A percentile compares a stretch with the other conserved stretches of the same genome.
These are phyloP conservation scores for Taphrorychus bicolor DNA, from an alignment of 2,888 invertebrate species.

Conservation along the genomic window DNA sequence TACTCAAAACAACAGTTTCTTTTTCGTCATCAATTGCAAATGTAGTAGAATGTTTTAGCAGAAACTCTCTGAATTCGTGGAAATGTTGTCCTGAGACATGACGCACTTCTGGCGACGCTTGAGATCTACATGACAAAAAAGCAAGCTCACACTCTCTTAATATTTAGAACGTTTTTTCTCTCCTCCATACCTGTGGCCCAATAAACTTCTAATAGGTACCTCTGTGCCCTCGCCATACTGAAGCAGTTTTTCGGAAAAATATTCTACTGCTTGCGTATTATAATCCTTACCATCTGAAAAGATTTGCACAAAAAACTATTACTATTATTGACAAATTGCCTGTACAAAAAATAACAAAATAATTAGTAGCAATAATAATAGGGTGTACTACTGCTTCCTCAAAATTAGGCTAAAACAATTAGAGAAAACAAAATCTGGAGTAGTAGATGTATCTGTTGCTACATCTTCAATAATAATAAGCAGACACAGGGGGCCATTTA, in stretches of 20 bases:
- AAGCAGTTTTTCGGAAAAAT: conserved; percentile 93
- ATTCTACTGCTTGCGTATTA: conserved; percentile 96
- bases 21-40: conserved; percentile 83
- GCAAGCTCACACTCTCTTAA: neutral
- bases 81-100: conserved; percentile 95
- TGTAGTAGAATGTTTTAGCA: conserved; percentile 81
- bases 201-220: conserved; percentile 94
- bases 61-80: conserved; percentile 89
- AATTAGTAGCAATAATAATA: no score
- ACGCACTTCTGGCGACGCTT: conserved; percentile 93
- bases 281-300: conserved; percentile 79
- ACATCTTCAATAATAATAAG: no score
- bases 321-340: no score
- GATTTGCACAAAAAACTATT: no score
- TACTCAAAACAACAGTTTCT: conserved; percentile 76
- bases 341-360: no score
- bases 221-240: conserved; percentile 96
- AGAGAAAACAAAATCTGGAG: no score
- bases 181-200: conserved; percentile 82
- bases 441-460: no score
- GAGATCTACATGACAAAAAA: conserved; percentile 37
- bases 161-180: neutral
- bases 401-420: no score
- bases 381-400: no score
- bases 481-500: no score